These are phyloP conservation scores for Drosophila monieri DNA, from an alignment of 2,888 invertebrate species.

Conservation along the genomic window DNA sequence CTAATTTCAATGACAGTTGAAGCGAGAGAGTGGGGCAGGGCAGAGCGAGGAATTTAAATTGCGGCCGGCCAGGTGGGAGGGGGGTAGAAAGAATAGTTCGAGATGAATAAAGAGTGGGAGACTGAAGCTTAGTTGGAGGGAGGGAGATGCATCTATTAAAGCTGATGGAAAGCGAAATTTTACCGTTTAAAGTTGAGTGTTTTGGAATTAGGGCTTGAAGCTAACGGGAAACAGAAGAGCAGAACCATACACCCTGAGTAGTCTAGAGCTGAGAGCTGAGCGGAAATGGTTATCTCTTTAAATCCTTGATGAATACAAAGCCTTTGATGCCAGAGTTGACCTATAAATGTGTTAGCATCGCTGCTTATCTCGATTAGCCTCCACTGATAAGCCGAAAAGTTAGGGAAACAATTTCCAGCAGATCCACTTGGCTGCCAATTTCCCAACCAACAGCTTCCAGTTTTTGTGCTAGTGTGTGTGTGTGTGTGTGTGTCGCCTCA, in stretches of 20 bases:
- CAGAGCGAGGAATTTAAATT: slow-evolving; percentile 4
- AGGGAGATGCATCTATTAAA: neutral
- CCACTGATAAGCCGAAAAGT: slow-evolving; percentile 18
- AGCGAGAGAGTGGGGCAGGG: slow-evolving; percentile 7
- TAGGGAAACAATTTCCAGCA: slow-evolving; percentile 28
- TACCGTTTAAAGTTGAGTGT: neutral
- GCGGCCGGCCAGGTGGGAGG: neutral
- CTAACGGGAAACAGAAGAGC: neutral
- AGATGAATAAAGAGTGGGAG: neutral
- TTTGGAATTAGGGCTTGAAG: neutral
- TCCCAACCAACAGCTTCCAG: slow-evolving; percentile 37
- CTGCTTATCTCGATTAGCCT: slow-evolving; percentile 25
- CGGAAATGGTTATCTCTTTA: neutral
- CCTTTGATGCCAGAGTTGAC: slow-evolving; percentile 36
- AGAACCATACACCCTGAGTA: neutral
- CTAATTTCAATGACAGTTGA: slow-evolving; percentile 42
- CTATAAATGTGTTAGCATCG: slow-evolving; percentile 24
- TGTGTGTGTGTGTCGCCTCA: slow-evolving; percentile 45
- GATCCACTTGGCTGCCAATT: slow-evolving; percentile 40
- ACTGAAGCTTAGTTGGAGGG: neutral
- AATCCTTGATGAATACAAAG: slow-evolving; percentile 25
- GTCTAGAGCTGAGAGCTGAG: neutral
- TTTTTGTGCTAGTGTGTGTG: slow-evolving; percentile 4
- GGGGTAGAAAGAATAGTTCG: neutral
- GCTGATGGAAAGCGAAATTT: slow-evolving; percentile 1